These are phyloP conservation scores for Patella pellucida DNA, from an alignment of 2,888 invertebrate genomes.

Conservation along the genomic window DNA sequence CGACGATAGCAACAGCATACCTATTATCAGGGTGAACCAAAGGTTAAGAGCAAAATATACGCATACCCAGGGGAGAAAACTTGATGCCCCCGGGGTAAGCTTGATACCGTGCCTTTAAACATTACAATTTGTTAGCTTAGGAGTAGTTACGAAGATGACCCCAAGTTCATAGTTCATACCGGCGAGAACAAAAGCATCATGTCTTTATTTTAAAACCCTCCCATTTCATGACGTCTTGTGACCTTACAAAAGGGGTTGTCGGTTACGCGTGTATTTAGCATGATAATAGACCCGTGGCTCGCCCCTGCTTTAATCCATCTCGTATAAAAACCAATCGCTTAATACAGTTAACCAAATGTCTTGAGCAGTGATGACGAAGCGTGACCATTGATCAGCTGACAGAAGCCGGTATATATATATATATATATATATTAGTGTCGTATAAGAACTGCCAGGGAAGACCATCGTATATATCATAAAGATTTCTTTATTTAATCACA, in stretches of 20 bases:
- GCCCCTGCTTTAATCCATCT: not conserved
- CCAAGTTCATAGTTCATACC: conserved; percentile 3
- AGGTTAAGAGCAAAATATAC: no score
- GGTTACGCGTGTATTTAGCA: not conserved
- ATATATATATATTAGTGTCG: no score
- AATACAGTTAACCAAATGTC: not conserved
- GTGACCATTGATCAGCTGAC: no score
- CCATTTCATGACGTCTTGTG: conserved; percentile 11
- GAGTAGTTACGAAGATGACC: conserved; percentile 5
- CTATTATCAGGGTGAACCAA: no score
- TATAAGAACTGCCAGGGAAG: no score
- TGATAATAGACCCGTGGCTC: not conserved
- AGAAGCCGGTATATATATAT: no score
- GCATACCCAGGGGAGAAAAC: no score
- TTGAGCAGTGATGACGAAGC: no score
- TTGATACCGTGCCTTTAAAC: not conserved
- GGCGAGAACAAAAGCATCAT: not conserved
- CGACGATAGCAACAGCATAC: no score
- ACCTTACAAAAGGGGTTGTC: conserved; percentile 6
- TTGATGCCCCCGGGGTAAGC: not conserved
- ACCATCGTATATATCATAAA: no score
- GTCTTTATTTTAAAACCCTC: conserved; percentile 6
- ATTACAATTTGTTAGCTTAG: conserved; percentile 10
- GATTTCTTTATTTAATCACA: no score
- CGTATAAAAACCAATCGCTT: conserved; percentile 8